Evolutionary conservation across 2,113 vertebrate genomes (phyloP), one percentile per base, ranked within the genome.

Genomic region (Puffinus mauretanicus): DNA sequence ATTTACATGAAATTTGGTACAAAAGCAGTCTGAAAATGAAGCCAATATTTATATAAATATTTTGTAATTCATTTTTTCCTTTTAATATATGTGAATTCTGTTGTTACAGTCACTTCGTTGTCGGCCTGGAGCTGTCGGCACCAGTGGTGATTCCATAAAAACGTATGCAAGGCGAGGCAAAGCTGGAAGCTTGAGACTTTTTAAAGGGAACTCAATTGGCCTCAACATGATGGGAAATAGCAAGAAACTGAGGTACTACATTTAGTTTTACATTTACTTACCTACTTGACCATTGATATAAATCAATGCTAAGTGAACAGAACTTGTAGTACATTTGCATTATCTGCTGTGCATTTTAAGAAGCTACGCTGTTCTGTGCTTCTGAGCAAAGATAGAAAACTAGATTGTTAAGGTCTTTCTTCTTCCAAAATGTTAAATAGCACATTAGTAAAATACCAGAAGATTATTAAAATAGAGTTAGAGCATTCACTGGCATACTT

Each of bases 161-260:
- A 99, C 98, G 3, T 99, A 99, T 17, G 98, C 98, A 60, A 99
- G 98, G 96, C 92, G 97, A 93, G 91, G 96, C 40, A 99, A 97
- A 97, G 91, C 79, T 88, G 97, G 97, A 75, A 65, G 95, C 90
- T 98, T 98, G 90, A 97, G 94, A 94, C 90, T 98, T 95, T 88
- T 98, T 46, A 98, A 97, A 98, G 98, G 98, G 93, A 99, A 98
- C 6, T 52, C 98, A 64, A 92, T 98, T 75, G 98, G 98, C 91
- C 96, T 99, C 96, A 99, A 98, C 98, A 98, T 98, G 98, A 97
- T 99, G 95, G 98, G 96, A 90, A 98, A 98, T 90, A 98, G 94
- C 95, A 99, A 98, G 96, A 98, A 98, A 94, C 94, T 98, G 96
- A 98, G 98, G 99, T 99, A 96, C 26, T 96, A 4, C 58, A 9